Percentiles rank a stretch among this genome's conserved stretches.
phyloP scores from a whole-genome alignment of 2,888 invertebrate species.

The Apeira syringaria region DNA sequence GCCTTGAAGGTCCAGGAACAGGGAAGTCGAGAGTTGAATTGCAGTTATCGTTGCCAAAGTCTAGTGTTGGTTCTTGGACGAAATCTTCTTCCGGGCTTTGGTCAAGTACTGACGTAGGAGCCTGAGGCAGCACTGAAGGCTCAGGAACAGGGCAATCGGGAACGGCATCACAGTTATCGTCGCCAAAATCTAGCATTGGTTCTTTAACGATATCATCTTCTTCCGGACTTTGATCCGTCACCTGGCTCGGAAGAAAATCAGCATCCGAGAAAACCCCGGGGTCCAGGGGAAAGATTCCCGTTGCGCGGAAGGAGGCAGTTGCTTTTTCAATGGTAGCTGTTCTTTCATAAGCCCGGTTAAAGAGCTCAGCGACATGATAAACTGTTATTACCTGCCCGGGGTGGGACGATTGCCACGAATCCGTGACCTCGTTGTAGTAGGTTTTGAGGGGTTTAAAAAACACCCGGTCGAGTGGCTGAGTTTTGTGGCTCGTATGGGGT shows the following conservation, averaged over 20 bases:
- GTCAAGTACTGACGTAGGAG: no score
- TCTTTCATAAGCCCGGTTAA: constrained; percentile 7
- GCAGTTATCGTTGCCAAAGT: no score
- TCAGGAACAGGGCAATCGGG: no score
- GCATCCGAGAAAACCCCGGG: constrained; percentile 1
- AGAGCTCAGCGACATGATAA: constrained; percentile 6
- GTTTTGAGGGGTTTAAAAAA: constrained; percentile 1
- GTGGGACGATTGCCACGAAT: constrained; percentile 3
- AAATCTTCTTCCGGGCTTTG: no score
- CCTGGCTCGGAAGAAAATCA: constrained; percentile 2
- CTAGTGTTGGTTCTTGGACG: no score
- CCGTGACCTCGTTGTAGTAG: constrained; percentile 1
- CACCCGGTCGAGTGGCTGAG: constrained; percentile 6
- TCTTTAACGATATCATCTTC: no score
- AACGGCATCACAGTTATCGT: no score
- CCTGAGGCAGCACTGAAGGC: no score
- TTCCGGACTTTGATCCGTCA: background rate
- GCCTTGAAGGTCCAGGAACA: constrained; percentile 12
- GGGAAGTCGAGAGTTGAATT: constrained; percentile 3
- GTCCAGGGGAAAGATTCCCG: constrained; percentile 3
- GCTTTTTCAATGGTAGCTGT: constrained; percentile 11
- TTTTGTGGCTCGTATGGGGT: constrained; percentile 9
- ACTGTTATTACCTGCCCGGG: constrained; percentile 7
- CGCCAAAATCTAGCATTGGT: no score
- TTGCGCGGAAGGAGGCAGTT: constrained; percentile 6